A percentile compares a stretch with the other conserved stretches of the same genome.
phyloP scores from a whole-genome alignment of 2,888 invertebrate species.

The Orthosia gothica region DNA sequence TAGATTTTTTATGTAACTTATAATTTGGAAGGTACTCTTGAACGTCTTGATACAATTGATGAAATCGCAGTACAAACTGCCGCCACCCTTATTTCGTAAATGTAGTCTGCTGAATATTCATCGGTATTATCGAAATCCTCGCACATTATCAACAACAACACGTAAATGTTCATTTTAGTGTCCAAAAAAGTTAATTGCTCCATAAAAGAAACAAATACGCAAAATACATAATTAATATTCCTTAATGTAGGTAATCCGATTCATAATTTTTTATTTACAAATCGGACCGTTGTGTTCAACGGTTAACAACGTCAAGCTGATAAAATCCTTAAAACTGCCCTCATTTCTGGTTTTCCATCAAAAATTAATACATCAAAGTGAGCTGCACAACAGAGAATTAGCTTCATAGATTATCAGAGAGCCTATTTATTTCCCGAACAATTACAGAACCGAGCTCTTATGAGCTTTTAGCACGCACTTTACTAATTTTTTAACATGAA shows the following conservation, averaged over 20 bases:
- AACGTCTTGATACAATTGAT: not conserved
- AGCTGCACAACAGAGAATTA: constrained; percentile 29
- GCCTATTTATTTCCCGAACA: constrained; percentile 35
- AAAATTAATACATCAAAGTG: constrained; percentile 35
- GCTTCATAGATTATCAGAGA: constrained; percentile 40
- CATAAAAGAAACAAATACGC: too few relatives aligned
- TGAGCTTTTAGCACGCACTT: constrained; percentile 38
- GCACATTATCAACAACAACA: constrained; percentile 32
- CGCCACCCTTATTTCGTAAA: constrained; percentile 38
- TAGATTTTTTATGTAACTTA: too few relatives aligned
- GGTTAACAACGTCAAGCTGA: not conserved
- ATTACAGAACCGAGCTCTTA: constrained; percentile 23
- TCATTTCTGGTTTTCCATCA: constrained; percentile 1
- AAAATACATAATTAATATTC: too few relatives aligned
- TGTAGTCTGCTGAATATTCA: constrained; percentile 61
- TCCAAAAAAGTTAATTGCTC: too few relatives aligned
- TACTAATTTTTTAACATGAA: constrained; percentile 44
- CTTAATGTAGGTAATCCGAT: too few relatives aligned
- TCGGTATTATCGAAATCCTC: constrained; percentile 54
- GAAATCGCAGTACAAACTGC: not conserved
- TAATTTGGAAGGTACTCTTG: too few relatives aligned
- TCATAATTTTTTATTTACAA: too few relatives aligned
- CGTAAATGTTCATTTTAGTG: constrained; percentile 13
- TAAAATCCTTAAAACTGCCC: not conserved
- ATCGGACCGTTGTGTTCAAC: too few relatives aligned